Evolutionary conservation across 2,113 vertebrate species (phyloP), one percentile per base, ranked within the genome.

Genomic region (Hemiscyllium ocellatum): DNA sequence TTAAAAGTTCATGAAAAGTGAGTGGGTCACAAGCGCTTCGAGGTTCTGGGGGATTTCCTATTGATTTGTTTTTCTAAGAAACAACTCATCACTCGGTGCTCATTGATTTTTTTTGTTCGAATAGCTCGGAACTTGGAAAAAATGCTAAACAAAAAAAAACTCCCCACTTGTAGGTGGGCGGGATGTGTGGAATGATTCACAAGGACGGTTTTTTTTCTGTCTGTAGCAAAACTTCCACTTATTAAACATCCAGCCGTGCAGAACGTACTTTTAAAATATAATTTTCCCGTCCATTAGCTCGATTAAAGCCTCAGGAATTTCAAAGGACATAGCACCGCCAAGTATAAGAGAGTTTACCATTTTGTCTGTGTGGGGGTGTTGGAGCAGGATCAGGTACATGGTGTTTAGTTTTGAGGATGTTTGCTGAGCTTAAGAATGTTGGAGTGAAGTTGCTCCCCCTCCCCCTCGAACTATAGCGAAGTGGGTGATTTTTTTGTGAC

Each of bases 161-260:
- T 26, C 69, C 42, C 68, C 8, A 52, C 72, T 29, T 29, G 10
- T 72, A 50, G 10, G 94, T 95, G 94, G 94, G 94, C 37, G 94
- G 68, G 29, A 95, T 76, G 68, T 50, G 94, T 13, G 42, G 69
- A 95, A 95, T 95, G 94, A 95, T 95, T 95, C 72, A 95, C 94
- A 76, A 47, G 47, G 69, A 52, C 69, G 69, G 94, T 95, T 70
- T 52, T 50, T 50, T 72, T 95, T 50, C 89, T 93, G 94, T 76
- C 47, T 47, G 94, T 72, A 26, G 37, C 26, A 52, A 72, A 95
- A 50, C 94, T 26, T 29, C 94, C 94, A 76, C 69, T 95, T 95
- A 95, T 95, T 95, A 95, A 95, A 95, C 68, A 52, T 24, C 37
- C 68, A 95, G 69, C 94, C 94, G 94, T 76, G 94, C 69, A 70